Conservation (phyloP, 1,140 invertebrate genomes). For the Scaptomyza hsui region DNA sequence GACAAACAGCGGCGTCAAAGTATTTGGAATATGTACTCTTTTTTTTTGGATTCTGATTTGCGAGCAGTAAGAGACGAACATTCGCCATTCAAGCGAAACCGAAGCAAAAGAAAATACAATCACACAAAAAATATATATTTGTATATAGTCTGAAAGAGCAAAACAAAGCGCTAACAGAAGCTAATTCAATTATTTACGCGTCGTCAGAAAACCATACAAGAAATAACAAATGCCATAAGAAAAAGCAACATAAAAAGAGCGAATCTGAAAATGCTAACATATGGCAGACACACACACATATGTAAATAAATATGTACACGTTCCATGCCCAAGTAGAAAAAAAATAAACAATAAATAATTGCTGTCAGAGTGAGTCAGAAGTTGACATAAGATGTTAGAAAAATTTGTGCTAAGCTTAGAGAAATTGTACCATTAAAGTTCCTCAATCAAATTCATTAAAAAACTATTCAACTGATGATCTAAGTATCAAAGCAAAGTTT, state of each 20-base stretch:
- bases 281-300: constrained; percentile 14
- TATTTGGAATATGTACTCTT: constrained; percentile 40
- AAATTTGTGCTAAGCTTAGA: too few relatives aligned
- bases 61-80: background rate
- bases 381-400: background rate
- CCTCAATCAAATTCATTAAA: too few relatives aligned
- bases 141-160: constrained; percentile 31
- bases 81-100: constrained; percentile 24
- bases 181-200: constrained; percentile 74
- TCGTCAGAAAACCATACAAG: constrained; percentile 31
- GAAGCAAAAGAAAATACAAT: constrained; percentile 17
- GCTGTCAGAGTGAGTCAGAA: constrained; percentile 6
- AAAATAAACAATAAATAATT: constrained; percentile 1
- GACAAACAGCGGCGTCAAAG: constrained; percentile 40
- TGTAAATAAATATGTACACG: background rate
- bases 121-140: constrained; percentile 17
- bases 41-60: constrained; percentile 12
- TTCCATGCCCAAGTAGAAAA: background rate
- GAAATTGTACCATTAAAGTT: too few relatives aligned
- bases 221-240: constrained; percentile 11
- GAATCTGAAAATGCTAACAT: constrained; percentile 28
- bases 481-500: background rate
- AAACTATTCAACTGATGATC: too few relatives aligned
- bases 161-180: constrained; percentile 61
- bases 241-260: constrained; percentile 2